A percentile compares a stretch with the other conserved stretches of the same genome.
These are phyloP conservation scores for Plecotus auritus DNA, from an alignment of 2,113 vertebrate genomes.

Conservation along the genomic window DNA sequence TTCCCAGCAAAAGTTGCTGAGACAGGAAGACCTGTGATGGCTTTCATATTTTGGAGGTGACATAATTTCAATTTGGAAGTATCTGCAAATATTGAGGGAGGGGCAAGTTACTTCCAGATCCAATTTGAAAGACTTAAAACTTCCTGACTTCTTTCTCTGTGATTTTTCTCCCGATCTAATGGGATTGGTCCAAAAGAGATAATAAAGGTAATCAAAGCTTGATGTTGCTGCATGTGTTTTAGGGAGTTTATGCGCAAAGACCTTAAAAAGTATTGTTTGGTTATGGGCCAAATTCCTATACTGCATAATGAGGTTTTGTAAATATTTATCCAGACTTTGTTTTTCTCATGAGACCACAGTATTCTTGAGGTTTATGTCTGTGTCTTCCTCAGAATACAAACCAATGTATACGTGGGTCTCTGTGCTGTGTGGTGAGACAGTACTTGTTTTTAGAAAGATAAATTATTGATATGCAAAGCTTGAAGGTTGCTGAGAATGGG, in stretches of 20 bases:
- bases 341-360: neutral
- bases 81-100: neutral
- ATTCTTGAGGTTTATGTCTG: neutral
- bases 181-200: neutral
- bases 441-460: neutral
- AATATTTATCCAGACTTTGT: slow-evolving; percentile 4
- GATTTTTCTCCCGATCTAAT: neutral
- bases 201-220: neutral
- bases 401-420: neutral
- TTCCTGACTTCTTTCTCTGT: neutral
- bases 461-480: neutral
- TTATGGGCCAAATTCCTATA: neutral
- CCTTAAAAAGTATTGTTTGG: neutral
- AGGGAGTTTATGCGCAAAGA: neutral
- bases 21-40: slow-evolving; percentile 9
- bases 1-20: slow-evolving; percentile 58
- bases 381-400: slow-evolving; percentile 4
- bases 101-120: slow-evolving; percentile 23
- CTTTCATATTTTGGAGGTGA: slow-evolving; percentile 42
- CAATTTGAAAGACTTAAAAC: neutral
- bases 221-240: neutral
- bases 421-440: neutral
- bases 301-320: neutral
- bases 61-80: slow-evolving; percentile 42
- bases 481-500: neutral